These are phyloP conservation scores for Lutraria rhynchaena DNA, from an alignment of 1,140 invertebrate species.

Conservation along the genomic window DNA sequence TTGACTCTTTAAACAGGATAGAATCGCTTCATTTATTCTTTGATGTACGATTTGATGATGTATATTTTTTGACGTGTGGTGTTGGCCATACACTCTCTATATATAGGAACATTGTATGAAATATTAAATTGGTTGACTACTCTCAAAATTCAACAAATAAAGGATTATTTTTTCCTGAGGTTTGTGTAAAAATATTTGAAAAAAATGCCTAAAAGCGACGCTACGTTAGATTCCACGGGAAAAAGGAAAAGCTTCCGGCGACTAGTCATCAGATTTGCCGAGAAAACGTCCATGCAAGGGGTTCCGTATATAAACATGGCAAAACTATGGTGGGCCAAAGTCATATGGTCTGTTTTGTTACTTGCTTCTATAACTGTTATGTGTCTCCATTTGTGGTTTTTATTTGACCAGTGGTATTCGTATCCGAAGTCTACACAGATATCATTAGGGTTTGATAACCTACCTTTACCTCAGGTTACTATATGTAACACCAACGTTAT, in stretches of 20 bases:
- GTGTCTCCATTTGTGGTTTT: constrained; percentile 60
- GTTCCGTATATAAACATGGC: constrained; percentile 61
- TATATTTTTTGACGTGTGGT: too few relatives aligned
- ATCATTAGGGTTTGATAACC: constrained; percentile 37
- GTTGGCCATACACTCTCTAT: too few relatives aligned
- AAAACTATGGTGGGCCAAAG: constrained; percentile 44
- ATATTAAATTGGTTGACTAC: too few relatives aligned
- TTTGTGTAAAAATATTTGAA: too few relatives aligned
- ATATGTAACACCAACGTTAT: constrained; percentile 71
- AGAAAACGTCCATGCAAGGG: constrained; percentile 66
- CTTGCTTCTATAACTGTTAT: constrained; percentile 54
- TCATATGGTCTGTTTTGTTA: constrained; percentile 59
- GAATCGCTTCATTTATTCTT: too few relatives aligned
- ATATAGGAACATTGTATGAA: too few relatives aligned
- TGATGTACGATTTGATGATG: too few relatives aligned
- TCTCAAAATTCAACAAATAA: too few relatives aligned
- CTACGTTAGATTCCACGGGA: constrained; percentile 17
- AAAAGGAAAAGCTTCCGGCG: constrained; percentile 54
- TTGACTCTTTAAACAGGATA: too few relatives aligned
- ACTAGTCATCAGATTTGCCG: constrained; percentile 57
- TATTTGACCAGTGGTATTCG: constrained; percentile 57
- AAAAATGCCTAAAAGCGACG: neutral
- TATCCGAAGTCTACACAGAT: constrained; percentile 63
- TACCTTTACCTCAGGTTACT: constrained; percentile 71
- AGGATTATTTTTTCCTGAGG: too few relatives aligned